Percentiles rank a stretch among this genome's conserved stretches.
These are phyloP conservation scores for Prunella fulvescens DNA, from an alignment of 2,113 vertebrate genomes.

Conservation along the genomic window DNA sequence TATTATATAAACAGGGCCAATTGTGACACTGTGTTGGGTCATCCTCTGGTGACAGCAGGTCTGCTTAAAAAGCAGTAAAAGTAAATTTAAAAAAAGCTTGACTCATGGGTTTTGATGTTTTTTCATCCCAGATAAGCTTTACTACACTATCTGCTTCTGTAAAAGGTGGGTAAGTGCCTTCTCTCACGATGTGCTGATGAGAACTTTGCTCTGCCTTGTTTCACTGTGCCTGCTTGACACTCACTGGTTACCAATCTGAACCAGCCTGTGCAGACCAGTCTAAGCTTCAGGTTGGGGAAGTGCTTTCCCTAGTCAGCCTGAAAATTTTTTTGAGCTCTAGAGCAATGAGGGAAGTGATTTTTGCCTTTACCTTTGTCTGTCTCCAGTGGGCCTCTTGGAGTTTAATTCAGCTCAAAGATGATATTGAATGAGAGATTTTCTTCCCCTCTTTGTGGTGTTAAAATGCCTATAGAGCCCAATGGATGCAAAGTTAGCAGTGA, in stretches of 20 bases:
- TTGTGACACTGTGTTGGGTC: neutral
- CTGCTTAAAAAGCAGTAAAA: neutral
- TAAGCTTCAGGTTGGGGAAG: neutral
- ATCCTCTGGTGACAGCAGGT: neutral
- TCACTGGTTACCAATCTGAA: neutral
- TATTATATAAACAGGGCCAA: neutral
- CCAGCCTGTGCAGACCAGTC: neutral
- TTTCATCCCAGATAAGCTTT: neutral
- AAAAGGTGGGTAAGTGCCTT: neutral
- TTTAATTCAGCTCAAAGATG: neutral
- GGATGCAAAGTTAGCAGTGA: neutral
- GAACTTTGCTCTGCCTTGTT: neutral
- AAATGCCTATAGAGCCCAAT: neutral
- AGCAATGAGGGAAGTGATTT: neutral
- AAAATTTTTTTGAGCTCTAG: neutral
- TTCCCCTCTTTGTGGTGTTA: neutral
- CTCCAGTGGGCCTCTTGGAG: neutral
- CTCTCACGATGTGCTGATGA: accelerated
- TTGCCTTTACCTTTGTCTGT: neutral
- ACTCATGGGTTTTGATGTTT: neutral
- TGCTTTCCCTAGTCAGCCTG: neutral
- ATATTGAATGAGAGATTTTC: neutral
- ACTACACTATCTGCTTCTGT: neutral
- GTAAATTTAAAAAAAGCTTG: neutral
- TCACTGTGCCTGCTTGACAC: neutral